phyloP scores from a whole-genome alignment of 2,113 vertebrate species.

The Uropsilus gracilis region DNA sequence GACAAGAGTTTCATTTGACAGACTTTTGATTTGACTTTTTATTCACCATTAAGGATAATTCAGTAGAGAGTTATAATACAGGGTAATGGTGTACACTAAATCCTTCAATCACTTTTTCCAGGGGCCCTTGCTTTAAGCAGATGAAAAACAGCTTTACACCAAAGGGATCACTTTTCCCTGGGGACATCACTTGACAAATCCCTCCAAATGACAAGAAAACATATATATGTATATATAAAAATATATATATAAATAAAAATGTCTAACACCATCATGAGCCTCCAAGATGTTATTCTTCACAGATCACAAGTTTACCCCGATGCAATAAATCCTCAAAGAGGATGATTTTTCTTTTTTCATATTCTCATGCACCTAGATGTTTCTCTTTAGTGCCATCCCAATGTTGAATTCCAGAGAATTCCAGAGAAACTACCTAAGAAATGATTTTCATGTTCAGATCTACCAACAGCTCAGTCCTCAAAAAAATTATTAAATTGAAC shows the following conservation, averaged over 20 bases:
- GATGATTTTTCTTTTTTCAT: neutral
- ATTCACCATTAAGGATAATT: neutral
- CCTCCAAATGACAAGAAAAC: neutral
- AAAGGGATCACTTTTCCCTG: neutral
- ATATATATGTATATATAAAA: too few species aligned
- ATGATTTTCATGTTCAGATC: neutral
- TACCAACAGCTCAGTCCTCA: neutral
- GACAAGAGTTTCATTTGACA: neutral
- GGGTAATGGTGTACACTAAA: rapidly evolving
- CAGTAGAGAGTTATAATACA: neutral
- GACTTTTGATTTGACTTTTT: neutral
- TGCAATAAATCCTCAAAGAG: neutral
- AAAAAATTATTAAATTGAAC: neutral
- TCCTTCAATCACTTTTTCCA: neutral
- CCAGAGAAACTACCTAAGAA: conserved; percentile 3
- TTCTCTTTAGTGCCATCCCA: neutral
- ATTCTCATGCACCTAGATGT: neutral
- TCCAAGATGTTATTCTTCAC: neutral
- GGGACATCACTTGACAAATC: neutral
- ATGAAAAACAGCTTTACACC: neutral
- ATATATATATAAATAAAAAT: neutral
- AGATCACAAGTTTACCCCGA: neutral
- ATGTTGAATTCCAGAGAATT: neutral
- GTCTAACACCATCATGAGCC: neutral
- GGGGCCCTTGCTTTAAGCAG: neutral